phyloP scores from a whole-genome alignment of 2,888 invertebrate species.

The Endomychus coccineus region DNA sequence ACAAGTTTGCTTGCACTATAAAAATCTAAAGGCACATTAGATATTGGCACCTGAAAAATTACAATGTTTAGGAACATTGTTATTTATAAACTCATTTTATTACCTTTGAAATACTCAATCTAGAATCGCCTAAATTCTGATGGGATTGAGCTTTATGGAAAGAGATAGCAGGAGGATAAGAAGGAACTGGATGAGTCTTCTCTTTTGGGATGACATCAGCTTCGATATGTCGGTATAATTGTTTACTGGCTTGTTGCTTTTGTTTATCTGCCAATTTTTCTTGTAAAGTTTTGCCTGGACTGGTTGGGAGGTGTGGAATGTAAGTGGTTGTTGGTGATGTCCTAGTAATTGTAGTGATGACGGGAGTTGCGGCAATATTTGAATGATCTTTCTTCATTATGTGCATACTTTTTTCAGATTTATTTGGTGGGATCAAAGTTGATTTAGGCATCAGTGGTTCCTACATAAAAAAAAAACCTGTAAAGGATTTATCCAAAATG shows the following conservation, averaged over 20 bases:
- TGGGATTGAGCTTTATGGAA: too few relatives aligned
- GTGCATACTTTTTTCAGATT: too few relatives aligned
- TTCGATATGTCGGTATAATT: constrained; percentile 24
- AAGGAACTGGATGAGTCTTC: too few relatives aligned
- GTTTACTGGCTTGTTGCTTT: constrained; percentile 42
- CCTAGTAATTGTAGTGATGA: constrained; percentile 22
- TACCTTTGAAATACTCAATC: constrained; percentile 6
- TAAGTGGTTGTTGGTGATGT: constrained; percentile 19
- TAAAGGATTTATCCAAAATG: too few relatives aligned
- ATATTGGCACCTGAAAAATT: constrained; percentile 1
- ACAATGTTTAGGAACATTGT: neutral
- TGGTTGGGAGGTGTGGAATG: constrained; percentile 18
- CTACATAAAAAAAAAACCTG: too few relatives aligned
- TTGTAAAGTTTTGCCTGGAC: constrained; percentile 52
- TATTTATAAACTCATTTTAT: neutral
- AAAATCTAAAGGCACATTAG: too few relatives aligned
- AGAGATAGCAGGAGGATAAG: too few relatives aligned
- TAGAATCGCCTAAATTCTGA: too few relatives aligned
- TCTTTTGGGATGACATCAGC: constrained; percentile 25
- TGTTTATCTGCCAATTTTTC: constrained; percentile 61
- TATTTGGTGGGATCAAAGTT: too few relatives aligned
- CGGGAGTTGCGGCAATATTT: constrained; percentile 45
- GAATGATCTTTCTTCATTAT: constrained; percentile 40
- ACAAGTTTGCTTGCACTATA: too few relatives aligned
- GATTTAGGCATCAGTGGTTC: too few relatives aligned